Conservation (phyloP, 2,888 invertebrate genomes). For the Scaeva pyrastri region DNA sequence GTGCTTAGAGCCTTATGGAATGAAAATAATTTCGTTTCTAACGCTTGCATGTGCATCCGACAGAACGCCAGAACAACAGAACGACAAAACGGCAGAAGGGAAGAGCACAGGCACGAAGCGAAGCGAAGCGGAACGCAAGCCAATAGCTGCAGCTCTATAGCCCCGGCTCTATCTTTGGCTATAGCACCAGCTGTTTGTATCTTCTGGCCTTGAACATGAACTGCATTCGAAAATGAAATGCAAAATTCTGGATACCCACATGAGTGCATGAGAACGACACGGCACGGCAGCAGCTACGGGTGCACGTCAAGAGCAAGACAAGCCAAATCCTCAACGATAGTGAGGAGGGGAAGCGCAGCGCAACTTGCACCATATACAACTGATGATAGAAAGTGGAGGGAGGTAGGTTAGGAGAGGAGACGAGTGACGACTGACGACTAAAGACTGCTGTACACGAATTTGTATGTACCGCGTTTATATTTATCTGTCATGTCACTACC, state of each 20-base stretch:
- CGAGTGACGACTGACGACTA: no score
- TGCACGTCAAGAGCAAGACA: conserved; percentile 4
- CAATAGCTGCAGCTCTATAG: neutral
- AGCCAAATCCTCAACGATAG: conserved; percentile 6
- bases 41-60: conserved; percentile 65
- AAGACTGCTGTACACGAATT: no score
- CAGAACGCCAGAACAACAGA: neutral
- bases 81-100: neutral
- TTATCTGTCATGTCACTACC: conserved; percentile 19
- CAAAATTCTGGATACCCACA: conserved; percentile 68
- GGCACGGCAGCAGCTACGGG: conserved; percentile 1
- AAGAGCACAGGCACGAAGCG: neutral
- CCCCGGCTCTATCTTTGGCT: conserved; percentile 3
- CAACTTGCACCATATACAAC: neutral
- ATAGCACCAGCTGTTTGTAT: conserved; percentile 67
- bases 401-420: neutral
- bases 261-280: neutral
- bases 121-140: neutral
- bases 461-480: neutral
- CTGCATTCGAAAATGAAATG: conserved; percentile 80
- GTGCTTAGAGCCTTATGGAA: neutral
- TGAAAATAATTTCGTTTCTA: conserved; percentile 47
- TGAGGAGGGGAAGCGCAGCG: conserved; percentile 48
- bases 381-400: neutral
- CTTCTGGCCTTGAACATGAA: conserved; percentile 83